phyloP scores from a whole-genome alignment of 30 jellyfish, hydroid and myxozoan species.

The Hydractinia echinata region DNA sequence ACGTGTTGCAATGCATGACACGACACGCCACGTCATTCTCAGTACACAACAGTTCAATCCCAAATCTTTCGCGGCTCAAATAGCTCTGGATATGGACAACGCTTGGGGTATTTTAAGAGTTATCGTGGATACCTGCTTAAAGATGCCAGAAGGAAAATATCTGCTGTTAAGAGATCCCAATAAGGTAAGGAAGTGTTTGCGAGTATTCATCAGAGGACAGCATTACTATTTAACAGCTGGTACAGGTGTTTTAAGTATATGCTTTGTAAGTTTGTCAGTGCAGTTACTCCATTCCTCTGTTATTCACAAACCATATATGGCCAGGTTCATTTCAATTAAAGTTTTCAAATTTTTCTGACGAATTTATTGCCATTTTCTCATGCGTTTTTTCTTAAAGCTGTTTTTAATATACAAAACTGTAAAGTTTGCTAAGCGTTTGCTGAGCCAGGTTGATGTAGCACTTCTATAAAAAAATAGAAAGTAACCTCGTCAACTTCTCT shows the following conservation, averaged over 20 bases:
- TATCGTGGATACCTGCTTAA: constrained; percentile 78
- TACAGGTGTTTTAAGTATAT: too few species aligned
- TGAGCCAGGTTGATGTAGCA: background rate
- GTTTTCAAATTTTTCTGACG: too few species aligned
- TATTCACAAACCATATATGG: too few species aligned
- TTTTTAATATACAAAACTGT: too few species aligned
- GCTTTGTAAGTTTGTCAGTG: background rate
- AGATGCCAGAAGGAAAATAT: constrained; percentile 95
- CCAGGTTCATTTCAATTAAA: too few species aligned
- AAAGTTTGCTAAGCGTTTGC: too few species aligned
- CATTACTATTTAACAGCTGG: background rate
- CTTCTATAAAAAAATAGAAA: background rate
- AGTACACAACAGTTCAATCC: constrained; percentile 99
- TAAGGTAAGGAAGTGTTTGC: constrained; percentile 50
- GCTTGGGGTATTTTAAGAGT: constrained; percentile 98
- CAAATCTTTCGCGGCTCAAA: constrained; percentile 91
- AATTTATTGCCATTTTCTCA: too few species aligned
- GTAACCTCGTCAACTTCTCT: background rate
- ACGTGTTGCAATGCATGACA: constrained; percentile 70
- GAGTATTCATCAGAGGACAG: too few species aligned
- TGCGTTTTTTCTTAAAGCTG: too few species aligned
- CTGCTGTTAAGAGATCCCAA: constrained; percentile 91
- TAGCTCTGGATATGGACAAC: constrained; percentile 94
- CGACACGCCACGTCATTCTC: constrained; percentile 92
- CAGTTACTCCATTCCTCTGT: background rate